Evolutionary conservation across 2,888 invertebrate species (phyloP), one percentile per base, ranked within the genome.

Genomic region (Ichneumoninae sp.): DNA sequence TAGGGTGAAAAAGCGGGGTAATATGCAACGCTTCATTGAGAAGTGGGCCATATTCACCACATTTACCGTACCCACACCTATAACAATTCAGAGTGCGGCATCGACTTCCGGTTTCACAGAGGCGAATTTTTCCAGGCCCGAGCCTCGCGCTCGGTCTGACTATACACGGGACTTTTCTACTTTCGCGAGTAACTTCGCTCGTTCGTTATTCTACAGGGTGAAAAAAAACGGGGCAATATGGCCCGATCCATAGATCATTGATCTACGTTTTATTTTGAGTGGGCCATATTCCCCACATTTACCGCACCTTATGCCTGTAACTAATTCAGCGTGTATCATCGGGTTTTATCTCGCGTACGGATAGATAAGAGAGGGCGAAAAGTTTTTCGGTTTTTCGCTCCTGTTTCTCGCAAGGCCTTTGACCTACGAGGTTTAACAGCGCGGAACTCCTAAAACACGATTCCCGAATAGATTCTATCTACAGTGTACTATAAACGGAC

Each of bases 101-200:
- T 60, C 44, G 19, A 60, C 57, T 80, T 74, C 80, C 57, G 80
- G 66, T 57, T 68, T 66, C 26, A 8, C 22, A 57, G 65, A 66
- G 66, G 30, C 57, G 57, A 1, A 60, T 60, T 60, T 52, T 71
- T 71, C 52, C 54, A 7, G 44, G 19, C 13, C 6, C 47, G 1
- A 13, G 54, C 22, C 8, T 7, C 19, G 22, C 54, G 54, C 54
- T 16, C n/a, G 50, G 16, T 52, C 52, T 13, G 26, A 22, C 10
- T 26, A 26, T 30, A 60, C 10, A 60, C 13, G 3, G 57, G 36
- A 36, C 22, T 8, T 54, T 54, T n/a, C n/a, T 52, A 50, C 69
- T 52, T 33, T 70, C 52, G 3, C 52, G 52, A 33, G 70, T n/a
- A n/a, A 44, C 40, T 3, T 66, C 16, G 26, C 69, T 10, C 50